Evolutionary conservation across 2,888 invertebrate species (phyloP).

Genomic region (Ophonus ardosiacus): DNA sequence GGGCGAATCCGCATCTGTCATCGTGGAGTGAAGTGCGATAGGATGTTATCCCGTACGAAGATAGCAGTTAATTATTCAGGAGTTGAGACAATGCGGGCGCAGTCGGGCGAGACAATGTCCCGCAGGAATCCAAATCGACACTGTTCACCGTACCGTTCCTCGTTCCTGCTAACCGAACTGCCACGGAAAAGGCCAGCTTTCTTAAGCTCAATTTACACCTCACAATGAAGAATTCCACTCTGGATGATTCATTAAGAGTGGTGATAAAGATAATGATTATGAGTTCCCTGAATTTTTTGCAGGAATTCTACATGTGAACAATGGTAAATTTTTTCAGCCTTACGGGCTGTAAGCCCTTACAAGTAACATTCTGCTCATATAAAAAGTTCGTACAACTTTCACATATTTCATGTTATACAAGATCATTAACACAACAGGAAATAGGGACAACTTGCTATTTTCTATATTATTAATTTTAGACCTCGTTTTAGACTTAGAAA

Average conservation of each 20-base stretch:
- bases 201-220: constrained; percentile 1
- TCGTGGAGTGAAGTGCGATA: constrained; percentile 2
- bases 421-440: no score
- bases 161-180: constrained; percentile 3
- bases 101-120: constrained; percentile 22
- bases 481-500: no score
- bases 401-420: no score
- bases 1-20: background rate
- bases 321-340: no score
- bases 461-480: no score
- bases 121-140: constrained; percentile 36
- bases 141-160: constrained; percentile 29
- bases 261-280: no score
- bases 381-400: no score
- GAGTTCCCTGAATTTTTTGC: no score
- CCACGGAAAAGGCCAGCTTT: background rate
- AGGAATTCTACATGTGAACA: no score
- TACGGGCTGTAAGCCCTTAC: no score
- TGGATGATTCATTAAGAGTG: background rate
- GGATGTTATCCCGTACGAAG: constrained; percentile 30
- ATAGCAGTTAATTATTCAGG: constrained; percentile 55
- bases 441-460: no score
- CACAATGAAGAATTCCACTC: background rate
- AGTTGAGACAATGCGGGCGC: constrained; percentile 15
- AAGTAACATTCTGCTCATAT: no score